Evolutionary conservation across 92 coral and sea anemone species (phyloP).

Genomic region (Zoanthus gigantus): DNA sequence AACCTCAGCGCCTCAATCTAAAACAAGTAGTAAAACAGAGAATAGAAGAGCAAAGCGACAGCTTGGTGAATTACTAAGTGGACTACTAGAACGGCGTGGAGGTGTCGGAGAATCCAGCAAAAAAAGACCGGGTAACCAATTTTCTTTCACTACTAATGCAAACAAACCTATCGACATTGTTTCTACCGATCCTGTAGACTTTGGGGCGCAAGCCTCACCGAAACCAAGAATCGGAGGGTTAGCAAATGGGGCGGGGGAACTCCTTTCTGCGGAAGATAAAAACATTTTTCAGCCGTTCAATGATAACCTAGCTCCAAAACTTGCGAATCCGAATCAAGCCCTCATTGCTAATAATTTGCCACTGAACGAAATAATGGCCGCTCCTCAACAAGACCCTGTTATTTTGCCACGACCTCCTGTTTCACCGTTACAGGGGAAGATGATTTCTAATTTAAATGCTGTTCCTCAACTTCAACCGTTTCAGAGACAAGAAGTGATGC

Average conservation of each 20-base stretch:
- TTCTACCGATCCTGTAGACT: slow-evolving; percentile 66
- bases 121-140: slow-evolving; percentile 60
- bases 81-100: slow-evolving; percentile 71
- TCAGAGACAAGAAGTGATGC: slow-evolving; percentile 11
- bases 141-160: slow-evolving; percentile 42
- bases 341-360: slow-evolving; percentile 23
- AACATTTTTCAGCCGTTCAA: slow-evolving; percentile 33
- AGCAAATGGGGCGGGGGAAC: slow-evolving; percentile 55
- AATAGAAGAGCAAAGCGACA: slow-evolving; percentile 65
- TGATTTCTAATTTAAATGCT: slow-evolving; percentile 1
- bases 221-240: slow-evolving; percentile 72
- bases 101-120: slow-evolving; percentile 59
- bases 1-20: not conserved
- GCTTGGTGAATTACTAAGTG: slow-evolving; percentile 65
- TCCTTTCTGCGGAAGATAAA: slow-evolving; percentile 27
- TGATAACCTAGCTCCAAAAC: slow-evolving; percentile 33
- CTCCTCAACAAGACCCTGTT: slow-evolving; percentile 25
- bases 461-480: slow-evolving; percentile 10
- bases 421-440: not conserved
- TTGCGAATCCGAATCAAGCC: slow-evolving; percentile 38
- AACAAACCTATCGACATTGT: slow-evolving; percentile 79
- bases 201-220: slow-evolving; percentile 44
- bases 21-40: slow-evolving; percentile 6
- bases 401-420: not conserved
- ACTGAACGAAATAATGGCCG: not conserved